phyloP scores from a whole-genome alignment of 2,797 vertebrate genomes.

The Percopsis omiscomaycus region DNA sequence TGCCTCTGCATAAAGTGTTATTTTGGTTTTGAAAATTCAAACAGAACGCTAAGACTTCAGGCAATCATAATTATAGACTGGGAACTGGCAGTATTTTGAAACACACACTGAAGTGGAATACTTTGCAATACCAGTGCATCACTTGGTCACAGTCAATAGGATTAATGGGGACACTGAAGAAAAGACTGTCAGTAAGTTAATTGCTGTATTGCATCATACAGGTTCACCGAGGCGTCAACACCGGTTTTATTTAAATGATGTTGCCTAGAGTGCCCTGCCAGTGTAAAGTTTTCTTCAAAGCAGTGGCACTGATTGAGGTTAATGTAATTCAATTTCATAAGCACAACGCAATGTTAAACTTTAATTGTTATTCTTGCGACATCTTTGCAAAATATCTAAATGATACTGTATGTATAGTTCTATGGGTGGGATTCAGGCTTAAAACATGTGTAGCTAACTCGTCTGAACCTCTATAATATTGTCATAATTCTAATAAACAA shows the following conservation, averaged over 20 bases:
- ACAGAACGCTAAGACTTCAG: slow-evolving; percentile 42
- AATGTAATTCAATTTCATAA: slow-evolving; percentile 14
- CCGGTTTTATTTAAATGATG: slow-evolving; percentile 18
- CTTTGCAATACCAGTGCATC: slow-evolving; percentile 40
- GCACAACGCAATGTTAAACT: slow-evolving; percentile 17
- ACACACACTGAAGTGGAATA: slow-evolving; percentile 41
- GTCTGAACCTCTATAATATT: slow-evolving; percentile 25
- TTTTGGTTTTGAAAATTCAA: slow-evolving; percentile 55
- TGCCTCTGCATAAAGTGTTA: slow-evolving; percentile 24
- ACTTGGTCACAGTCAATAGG: slow-evolving; percentile 67
- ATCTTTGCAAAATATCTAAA: slow-evolving; percentile 41
- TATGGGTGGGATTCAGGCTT: slow-evolving; percentile 58
- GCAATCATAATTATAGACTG: slow-evolving; percentile 39
- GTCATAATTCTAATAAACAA: slow-evolving; percentile 4
- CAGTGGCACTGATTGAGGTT: slow-evolving; percentile 23
- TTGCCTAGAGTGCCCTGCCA: slow-evolving; percentile 41
- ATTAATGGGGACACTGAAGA: slow-evolving; percentile 37
- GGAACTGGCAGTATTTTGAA: slow-evolving; percentile 66
- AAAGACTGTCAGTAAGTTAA: slow-evolving; percentile 1
- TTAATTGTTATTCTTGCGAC: slow-evolving; percentile 10
- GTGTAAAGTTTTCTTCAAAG: slow-evolving; percentile 33
- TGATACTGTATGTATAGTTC: slow-evolving; percentile 60
- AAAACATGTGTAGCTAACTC: slow-evolving; percentile 46
- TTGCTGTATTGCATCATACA: slow-evolving; percentile 61
- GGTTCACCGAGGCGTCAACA: slow-evolving; percentile 24